phyloP scores from a whole-genome alignment of 2,888 invertebrate genomes.

The Julus scanicus region DNA sequence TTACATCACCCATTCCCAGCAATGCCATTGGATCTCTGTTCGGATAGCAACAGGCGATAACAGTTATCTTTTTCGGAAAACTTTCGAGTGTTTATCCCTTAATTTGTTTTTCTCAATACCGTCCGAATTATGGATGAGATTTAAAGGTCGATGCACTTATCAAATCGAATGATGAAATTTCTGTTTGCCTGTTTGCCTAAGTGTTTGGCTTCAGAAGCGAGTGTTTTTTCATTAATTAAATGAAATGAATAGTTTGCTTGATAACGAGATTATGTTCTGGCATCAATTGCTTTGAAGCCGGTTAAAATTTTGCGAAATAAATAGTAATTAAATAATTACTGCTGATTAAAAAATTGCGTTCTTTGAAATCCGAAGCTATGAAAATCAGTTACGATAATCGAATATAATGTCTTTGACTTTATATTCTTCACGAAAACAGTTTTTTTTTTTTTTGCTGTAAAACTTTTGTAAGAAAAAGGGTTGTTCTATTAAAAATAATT shows the following conservation, averaged over 20 bases:
- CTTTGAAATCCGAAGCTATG: too few species aligned
- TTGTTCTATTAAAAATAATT: too few species aligned
- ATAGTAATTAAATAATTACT: too few species aligned
- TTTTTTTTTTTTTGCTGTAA: too few species aligned
- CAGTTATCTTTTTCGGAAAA: neutral
- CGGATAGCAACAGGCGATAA: conserved; percentile 23
- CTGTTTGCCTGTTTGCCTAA: neutral
- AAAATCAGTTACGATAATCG: neutral
- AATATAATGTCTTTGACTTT: neutral
- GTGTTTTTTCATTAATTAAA: neutral
- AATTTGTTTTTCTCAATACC: conserved; percentile 25
- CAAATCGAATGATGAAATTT: conserved; percentile 4
- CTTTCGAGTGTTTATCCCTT: neutral
- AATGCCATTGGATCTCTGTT: neutral
- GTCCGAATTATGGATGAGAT: neutral
- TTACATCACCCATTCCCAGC: conserved; percentile 16
- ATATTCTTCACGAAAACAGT: too few species aligned
- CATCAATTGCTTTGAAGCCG: neutral
- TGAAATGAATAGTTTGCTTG: neutral
- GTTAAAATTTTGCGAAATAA: neutral
- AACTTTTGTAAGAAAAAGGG: too few species aligned
- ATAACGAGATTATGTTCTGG: neutral
- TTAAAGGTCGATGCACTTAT: conserved; percentile 25
- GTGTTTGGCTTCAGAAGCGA: neutral
- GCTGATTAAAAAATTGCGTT: too few species aligned